Evolutionary conservation across 2,888 invertebrate genomes (phyloP).

Genomic region (Hybos culiciformis): DNA sequence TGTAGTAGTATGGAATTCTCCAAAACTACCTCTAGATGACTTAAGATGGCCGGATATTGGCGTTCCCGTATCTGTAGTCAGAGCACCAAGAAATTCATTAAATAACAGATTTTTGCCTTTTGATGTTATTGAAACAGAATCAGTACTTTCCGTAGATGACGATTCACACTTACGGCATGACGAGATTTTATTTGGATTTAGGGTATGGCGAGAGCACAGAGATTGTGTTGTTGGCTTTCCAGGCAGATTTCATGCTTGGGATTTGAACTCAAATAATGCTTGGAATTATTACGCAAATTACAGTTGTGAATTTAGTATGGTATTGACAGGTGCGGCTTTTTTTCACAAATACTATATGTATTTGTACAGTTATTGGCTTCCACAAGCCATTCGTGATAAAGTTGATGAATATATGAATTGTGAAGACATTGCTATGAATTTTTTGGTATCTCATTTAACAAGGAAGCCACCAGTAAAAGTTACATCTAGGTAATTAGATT

Average conservation of each 20-base stretch:
- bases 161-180: slow-evolving; percentile 96
- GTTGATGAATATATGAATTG: slow-evolving; percentile 99
- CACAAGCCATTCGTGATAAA: slow-evolving; percentile 86
- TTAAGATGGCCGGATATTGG: slow-evolving; percentile 56
- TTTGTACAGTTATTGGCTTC: slow-evolving; percentile 85
- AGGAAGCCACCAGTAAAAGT: slow-evolving; percentile 97
- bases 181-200: slow-evolving; percentile 96
- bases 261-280: slow-evolving; percentile 68
- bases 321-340: slow-evolving; percentile 91
- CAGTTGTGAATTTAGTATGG: slow-evolving; percentile 98
- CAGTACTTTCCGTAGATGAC: slow-evolving; percentile 93
- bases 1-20: slow-evolving; percentile 96
- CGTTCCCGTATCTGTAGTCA: slow-evolving; percentile 48
- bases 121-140: slow-evolving; percentile 93
- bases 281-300: slow-evolving; percentile 99
- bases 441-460: slow-evolving; percentile 91
- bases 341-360: slow-evolving; percentile 93
- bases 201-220: slow-evolving; percentile 95
- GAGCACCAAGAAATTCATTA: slow-evolving; percentile 79
- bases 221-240: slow-evolving; percentile 96
- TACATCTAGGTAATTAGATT: no score
- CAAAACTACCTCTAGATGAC: slow-evolving; percentile 63
- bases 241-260: slow-evolving; percentile 94
- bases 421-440: slow-evolving; percentile 99
- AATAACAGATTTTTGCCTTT: slow-evolving; percentile 97